Percentiles rank a stretch among this genome's conserved stretches.
Conservation (phyloP, 2,888 invertebrate genomes). For the Ametastegia equiseti region DNA sequence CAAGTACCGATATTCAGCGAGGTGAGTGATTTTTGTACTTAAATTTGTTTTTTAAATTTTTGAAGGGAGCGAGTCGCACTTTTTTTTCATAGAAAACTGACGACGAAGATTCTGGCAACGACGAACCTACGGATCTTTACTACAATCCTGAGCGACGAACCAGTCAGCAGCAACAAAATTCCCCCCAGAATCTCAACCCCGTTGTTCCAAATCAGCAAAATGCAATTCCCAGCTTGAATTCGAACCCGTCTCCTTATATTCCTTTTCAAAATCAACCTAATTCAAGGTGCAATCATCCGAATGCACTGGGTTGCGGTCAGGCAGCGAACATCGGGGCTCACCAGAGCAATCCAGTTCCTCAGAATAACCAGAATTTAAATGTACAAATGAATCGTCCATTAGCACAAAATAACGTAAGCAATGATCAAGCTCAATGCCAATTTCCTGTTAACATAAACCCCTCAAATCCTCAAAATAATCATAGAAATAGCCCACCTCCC, state of each 20-base stretch:
- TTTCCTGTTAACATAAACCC: constrained; percentile 20
- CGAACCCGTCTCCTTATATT: constrained; percentile 32
- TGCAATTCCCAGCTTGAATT: constrained; percentile 11
- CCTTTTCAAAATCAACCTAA: constrained; percentile 52
- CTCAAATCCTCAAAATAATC: constrained; percentile 25
- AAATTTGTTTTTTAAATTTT: constrained; percentile 17
- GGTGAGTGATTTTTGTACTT: constrained; percentile 59
- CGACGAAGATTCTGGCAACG: constrained; percentile 96
- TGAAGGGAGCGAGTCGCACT: constrained; percentile 16
- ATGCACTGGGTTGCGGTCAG: neutral
- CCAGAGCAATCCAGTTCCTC: constrained; percentile 52
- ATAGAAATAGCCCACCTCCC: constrained; percentile 1
- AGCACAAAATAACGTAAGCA: constrained; percentile 26
- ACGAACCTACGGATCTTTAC: constrained; percentile 89
- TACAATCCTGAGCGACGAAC: constrained; percentile 78
- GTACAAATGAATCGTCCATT: constrained; percentile 5
- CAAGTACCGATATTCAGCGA: constrained; percentile 75
- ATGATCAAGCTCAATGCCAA: constrained; percentile 40
- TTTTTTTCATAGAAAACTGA: constrained; percentile 82
- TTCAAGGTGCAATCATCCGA: constrained; percentile 35
- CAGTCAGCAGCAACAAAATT: constrained; percentile 67
- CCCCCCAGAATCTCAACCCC: constrained; percentile 62
- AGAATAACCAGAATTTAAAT: constrained; percentile 50
- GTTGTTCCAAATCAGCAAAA: constrained; percentile 55
- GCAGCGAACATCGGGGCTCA: constrained; percentile 17